Evolutionary conservation across 2,113 vertebrate genomes (phyloP), one percentile per base, ranked within the genome.

Genomic region (Aix galericulata): DNA sequence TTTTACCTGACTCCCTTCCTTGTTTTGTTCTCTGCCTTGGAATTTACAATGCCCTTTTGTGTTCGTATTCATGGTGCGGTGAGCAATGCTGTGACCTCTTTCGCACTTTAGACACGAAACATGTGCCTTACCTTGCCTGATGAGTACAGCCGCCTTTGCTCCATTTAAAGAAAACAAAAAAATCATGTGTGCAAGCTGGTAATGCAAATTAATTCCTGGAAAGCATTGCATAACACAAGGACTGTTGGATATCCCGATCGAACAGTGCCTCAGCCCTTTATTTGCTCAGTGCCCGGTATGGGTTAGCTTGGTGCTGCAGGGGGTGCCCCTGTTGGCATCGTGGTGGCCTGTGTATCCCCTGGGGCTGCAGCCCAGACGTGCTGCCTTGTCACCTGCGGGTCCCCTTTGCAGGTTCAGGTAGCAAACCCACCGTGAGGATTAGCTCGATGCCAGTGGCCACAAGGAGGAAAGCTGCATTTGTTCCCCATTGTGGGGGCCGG

Each of bases 1-100:
- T 94, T 97, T 95, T 88, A 95, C 89, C 95, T 96, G 91, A 89
- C 82, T 95, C 71, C 67, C 84, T 94, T 82, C 94, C 93, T 86
- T 94, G 91, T 97, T 96, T 96, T 96, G 91, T 95, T 95, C 89
- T 93, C 84, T 91, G 63, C 60, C 50, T 77, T 88, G 81, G 86
- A 95, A 94, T 93, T 95, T 94, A 95, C 96, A 97, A 94, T 95
- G 94, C 82, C 82, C 93, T 95, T 97, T 91, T 97, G 89, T 95
- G 84, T 80, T 95, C 87, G 89, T 95, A 82, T 89, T 94, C 93
- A 88, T 80, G 71, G 91, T 52, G 82, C 85, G 78, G 94, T 95
- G 85, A 95, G 91, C 94, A 96, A 89, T 46, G 87, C 93, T 89
- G 58, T 95, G 91, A 95, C 96, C 95, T 96, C 91, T 91, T 94